Evolutionary conservation across 2,888 invertebrate species (phyloP).

Genomic region (Cybosia mesomella): DNA sequence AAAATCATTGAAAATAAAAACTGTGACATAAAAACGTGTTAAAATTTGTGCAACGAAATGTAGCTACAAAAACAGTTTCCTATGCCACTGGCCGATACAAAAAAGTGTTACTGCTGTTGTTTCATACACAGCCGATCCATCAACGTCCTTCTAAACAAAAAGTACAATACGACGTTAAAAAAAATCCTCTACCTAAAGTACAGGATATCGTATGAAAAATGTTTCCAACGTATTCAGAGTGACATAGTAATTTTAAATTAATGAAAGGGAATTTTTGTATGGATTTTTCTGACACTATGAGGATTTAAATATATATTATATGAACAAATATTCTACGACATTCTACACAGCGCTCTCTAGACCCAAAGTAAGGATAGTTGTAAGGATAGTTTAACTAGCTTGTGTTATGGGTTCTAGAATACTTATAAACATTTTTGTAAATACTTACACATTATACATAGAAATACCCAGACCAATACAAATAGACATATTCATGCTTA

Average conservation of each 20-base stretch:
- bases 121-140: conserved; percentile 30
- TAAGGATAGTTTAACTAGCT: too few species aligned
- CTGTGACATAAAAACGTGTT: not conserved
- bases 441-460: too few species aligned
- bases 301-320: too few species aligned
- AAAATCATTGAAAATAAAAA: not conserved
- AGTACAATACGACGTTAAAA: conserved; percentile 17
- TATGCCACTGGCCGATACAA: conserved; percentile 8
- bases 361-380: too few species aligned
- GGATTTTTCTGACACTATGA: too few species aligned
- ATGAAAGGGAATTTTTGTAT: not conserved
- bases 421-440: too few species aligned
- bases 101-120: conserved; percentile 8
- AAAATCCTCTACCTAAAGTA: conserved; percentile 7
- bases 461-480: too few species aligned
- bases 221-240: conserved; percentile 4
- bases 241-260: conserved; percentile 1
- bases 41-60: not conserved
- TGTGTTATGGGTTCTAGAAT: too few species aligned
- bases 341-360: too few species aligned
- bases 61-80: not conserved
- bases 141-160: conserved; percentile 36
- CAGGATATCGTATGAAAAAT: conserved; percentile 26
- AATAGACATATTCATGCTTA: too few species aligned
- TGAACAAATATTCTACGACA: too few species aligned